Evolutionary conservation across 35 echinoderm and acorn worm species (phyloP), one percentile per base, ranked within the genome.

Genomic region (Stichopus chloronotus): DNA sequence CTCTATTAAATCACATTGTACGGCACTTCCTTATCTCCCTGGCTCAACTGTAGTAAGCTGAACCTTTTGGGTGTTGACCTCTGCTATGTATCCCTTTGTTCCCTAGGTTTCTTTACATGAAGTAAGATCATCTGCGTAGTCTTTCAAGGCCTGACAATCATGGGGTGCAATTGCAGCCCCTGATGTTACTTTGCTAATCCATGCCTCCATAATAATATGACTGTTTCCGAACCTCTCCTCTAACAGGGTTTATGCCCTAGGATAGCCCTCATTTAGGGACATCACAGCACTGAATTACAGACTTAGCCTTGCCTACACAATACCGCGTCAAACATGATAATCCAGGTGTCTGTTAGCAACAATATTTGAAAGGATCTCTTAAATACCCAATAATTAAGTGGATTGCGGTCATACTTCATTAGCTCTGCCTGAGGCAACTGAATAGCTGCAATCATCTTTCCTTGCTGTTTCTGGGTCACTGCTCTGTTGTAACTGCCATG

Each of bases 351-450:
- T 56, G 19, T 55, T 95, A 13, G 83, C 90, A 8, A 95, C 94
- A 87, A 61, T 87, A 61, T 92, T 21, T 92, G 81, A 71, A 95
- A 95, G 23, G 94, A 58, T 14, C 90, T 56, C 79, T 88, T 92
- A 21, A 95, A 95, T 8, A 78, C 59, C 83, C 80, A 92, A 61
- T 78, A 95, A 55, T 92, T 24, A 54, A 95, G 53, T 8, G 82
- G 94, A 24, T 92, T 43, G 30, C 30, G 1, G 3, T 43, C 30
- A 43, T 43, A 43, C 3, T 43, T 3, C 30, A 43, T 43, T 43
- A 43, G 30, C 30, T 43, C 30, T 43, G 30, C 30, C 30, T 3
- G 30, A 43, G 30, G 30, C 30, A 43, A 43, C 30, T 43, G 30
- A 43, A 43, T 43, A 1, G 30, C 3, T 43, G 30, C 30, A 43